Evolutionary conservation across 2,797 vertebrate genomes (phyloP), one percentile per base, ranked within the genome.

Genomic region (Oreortyx pictus): DNA sequence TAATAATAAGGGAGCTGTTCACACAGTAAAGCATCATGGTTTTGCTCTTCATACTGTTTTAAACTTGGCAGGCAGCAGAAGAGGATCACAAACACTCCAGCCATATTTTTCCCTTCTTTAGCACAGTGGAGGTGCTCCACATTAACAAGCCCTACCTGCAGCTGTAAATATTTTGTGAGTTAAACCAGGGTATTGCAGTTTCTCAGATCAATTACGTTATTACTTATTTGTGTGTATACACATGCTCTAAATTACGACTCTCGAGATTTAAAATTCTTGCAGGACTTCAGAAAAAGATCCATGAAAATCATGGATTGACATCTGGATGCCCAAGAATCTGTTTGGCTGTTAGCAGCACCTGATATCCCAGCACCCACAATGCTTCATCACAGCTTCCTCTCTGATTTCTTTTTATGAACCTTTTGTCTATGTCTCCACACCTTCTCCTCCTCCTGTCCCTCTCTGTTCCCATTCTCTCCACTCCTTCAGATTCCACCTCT

Each of bases 1-100:
- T 37, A 67, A 71, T 89, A 93, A 57, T 50, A 90, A 83, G 86
- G 44, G 44, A 31, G 24, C 87, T 85, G 52, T 68, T 89, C 33
- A 60, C 56, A 44, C 24, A 56, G n/a, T 31, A 64, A 64, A 29
- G 8, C 12, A 76, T n/a, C 6, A 9, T 14, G 15, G 0, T 44
- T 85, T 88, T 50, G 50, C 56, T 11, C 4, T 49, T 60, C 12
- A 19, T 37, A 80, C 29, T 35, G 47, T 72, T 57, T 62, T 10
- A 13, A 66, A 23, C 85, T 82, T 50, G 1, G 3, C 1, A 2
- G 17, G 13, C 15, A 56, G 35, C 23, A 70, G 70, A 83, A 59
- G 20, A 75, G 18, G 29, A 60, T 73, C 82, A 54, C 92, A 33
- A 70, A 85, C 13, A 23, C 57, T 52, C 8, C 33, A 86, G 46